Conservation (phyloP, 2,888 invertebrate species). For the Epistrophella euchroma region DNA sequence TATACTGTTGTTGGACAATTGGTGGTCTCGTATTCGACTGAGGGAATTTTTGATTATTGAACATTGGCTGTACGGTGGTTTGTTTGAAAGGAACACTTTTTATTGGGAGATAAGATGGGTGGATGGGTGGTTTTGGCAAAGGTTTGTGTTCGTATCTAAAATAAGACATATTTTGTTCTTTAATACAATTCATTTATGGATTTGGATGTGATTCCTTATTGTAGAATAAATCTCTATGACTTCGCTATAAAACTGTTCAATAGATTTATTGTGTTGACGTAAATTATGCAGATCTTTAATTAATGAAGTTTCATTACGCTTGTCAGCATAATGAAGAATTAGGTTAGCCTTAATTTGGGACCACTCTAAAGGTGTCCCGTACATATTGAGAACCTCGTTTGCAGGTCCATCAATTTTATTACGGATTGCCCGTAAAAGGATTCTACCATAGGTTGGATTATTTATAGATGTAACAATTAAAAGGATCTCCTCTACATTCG, state of each 20-base stretch:
- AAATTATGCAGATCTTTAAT: no score
- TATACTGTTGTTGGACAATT: neutral
- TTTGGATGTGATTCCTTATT: no score
- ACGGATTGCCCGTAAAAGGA: neutral
- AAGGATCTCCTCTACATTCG: neutral
- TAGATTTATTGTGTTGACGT: no score
- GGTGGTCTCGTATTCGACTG: conserved; percentile 11
- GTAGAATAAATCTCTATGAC: no score
- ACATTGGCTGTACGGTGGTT: neutral
- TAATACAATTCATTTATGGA: no score
- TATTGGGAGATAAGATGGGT: neutral
- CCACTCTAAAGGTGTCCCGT: neutral
- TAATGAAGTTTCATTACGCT: no score
- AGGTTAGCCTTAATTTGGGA: no score
- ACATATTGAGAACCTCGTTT: conserved; percentile 3
- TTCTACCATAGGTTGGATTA: neutral
- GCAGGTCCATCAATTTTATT: neutral
- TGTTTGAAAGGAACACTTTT: neutral
- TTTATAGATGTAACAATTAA: neutral
- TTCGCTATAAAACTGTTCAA: no score
- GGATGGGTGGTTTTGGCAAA: neutral
- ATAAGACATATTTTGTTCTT: no score
- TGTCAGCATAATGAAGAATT: no score
- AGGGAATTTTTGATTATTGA: neutral
- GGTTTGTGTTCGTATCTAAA: no score